These are phyloP conservation scores for Melanogrammus aeglefinus DNA, from an alignment of 2,797 vertebrate species.

Conservation along the genomic window DNA sequence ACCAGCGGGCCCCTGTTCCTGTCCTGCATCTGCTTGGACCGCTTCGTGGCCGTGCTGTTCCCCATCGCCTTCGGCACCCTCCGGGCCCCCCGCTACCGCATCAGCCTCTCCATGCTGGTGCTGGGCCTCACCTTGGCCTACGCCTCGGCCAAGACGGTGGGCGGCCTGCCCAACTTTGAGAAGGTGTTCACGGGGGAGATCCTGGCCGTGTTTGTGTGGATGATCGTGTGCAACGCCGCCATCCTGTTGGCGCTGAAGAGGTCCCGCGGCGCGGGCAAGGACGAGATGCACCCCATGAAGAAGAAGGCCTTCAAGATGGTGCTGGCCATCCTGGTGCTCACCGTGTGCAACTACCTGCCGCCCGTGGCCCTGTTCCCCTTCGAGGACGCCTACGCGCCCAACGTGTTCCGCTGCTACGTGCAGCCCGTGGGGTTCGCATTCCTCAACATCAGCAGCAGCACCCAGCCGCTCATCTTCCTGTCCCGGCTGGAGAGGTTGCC, in stretches of 20 bases:
- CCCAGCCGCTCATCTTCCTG: slow-evolving; percentile 73
- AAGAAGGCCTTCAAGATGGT: slow-evolving; percentile 77
- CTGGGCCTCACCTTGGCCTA: slow-evolving; percentile 71
- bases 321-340: slow-evolving; percentile 70
- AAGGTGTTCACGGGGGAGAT: slow-evolving; percentile 73
- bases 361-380: slow-evolving; percentile 74
- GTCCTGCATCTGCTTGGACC: slow-evolving; percentile 77
- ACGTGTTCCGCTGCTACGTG: slow-evolving; percentile 72
- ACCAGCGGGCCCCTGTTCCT: slow-evolving; percentile 74
- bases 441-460: slow-evolving; percentile 77
- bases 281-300: slow-evolving; percentile 80
- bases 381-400: slow-evolving; percentile 62
- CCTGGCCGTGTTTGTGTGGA: slow-evolving; percentile 68
- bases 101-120: slow-evolving; percentile 58
- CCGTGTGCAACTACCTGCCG: slow-evolving; percentile 74
- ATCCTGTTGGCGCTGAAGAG: slow-evolving; percentile 73
- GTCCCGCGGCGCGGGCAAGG: slow-evolving; percentile 64
- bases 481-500: slow-evolving; percentile 70
- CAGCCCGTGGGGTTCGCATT: slow-evolving; percentile 71
- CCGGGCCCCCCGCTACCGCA: slow-evolving; percentile 66
- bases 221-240: slow-evolving; percentile 68
- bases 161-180: slow-evolving; percentile 69
- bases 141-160: slow-evolving; percentile 65
- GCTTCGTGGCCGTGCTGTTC: slow-evolving; percentile 74
- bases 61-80: slow-evolving; percentile 68